phyloP scores from a whole-genome alignment of 2,888 invertebrate genomes.

The Iselma pallidipennis region DNA sequence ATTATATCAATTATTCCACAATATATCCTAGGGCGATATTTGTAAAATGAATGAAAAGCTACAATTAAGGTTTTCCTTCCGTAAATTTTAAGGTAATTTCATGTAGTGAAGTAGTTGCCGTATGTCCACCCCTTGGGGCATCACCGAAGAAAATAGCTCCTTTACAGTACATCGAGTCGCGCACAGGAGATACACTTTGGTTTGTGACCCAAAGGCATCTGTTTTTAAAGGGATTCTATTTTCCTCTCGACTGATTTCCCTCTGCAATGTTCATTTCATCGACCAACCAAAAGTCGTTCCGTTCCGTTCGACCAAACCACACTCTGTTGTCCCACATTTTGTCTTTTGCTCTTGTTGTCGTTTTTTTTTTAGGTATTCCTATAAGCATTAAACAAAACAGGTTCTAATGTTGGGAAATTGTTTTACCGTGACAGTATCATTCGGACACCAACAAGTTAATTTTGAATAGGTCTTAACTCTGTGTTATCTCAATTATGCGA shows the following conservation, averaged over 20 bases:
- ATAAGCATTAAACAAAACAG: no score
- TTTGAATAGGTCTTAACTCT: neutral
- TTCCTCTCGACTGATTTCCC: conserved; percentile 43
- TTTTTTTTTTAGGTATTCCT: no score
- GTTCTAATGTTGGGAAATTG: neutral
- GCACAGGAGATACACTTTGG: conserved; percentile 37
- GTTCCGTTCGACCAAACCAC: conserved; percentile 17
- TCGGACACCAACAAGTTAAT: neutral
- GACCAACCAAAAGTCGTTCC: conserved; percentile 22
- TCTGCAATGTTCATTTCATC: conserved; percentile 20
- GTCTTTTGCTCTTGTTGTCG: neutral
- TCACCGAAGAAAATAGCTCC: conserved; percentile 23
- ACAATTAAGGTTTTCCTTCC: neutral
- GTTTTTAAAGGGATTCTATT: conserved; percentile 47
- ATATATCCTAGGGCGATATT: neutral
- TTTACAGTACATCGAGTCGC: conserved; percentile 31
- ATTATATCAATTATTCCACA: neutral
- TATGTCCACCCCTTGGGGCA: conserved; percentile 3
- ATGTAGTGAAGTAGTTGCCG: neutral
- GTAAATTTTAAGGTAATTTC: neutral
- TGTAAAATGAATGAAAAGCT: neutral
- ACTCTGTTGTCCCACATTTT: conserved; percentile 15
- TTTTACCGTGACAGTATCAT: neutral
- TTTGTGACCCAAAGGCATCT: conserved; percentile 51
- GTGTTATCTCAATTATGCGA: conserved; percentile 16